Evolutionary conservation across 1,140 invertebrate genomes (phyloP), one percentile per base, ranked within the genome.

Genomic region (Spodoptera frugiperda): DNA sequence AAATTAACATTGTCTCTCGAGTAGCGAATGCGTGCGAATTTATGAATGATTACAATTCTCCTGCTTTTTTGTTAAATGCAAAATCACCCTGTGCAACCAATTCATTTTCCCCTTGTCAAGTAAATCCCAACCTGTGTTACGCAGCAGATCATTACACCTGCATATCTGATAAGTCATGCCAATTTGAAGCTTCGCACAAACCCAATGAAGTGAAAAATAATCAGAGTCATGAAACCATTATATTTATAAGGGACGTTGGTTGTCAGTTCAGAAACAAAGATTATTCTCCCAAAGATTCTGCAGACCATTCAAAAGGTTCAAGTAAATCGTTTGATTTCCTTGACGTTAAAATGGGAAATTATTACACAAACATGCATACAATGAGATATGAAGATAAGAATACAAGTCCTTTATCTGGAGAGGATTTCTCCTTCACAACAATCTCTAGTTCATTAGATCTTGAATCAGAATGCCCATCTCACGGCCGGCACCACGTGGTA

Each of bases 161-260:
- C 54, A 88, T 79, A 78, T 80, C 84, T 6, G 84, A 83, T 68
- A 91, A 91, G 70, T 91, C 87, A 30, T 93, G 89, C 67, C 90
- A 93, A 78, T 91, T 85, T 54, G 81, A 89, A 71, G 80, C 75
- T 21, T 39, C 78, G 14, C 73, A 85, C 53, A 85, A 84, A 65
- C 8, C 68, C 30, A 65, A 48, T 49, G 21, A 54, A 17, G 8
- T 39, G 11, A 80, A 79, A 39, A 74, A 83, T 8, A 79, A n/a
- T 51, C 21, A 8, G 0, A 84, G 83, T 55, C 83, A 73, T 49
- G 85, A 91, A 30, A 84, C 82, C 9, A 79, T 93, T 17, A 77
- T 92, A 71, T 91, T 87, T 59, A 91, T 93, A 10, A 89, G 91
- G 80, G 91, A 93, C 79, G 91, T 92, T 11, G 91, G 90, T 12